Base-by-base conservation (phyloP, 2,888 invertebrate species). In the Epinotia nisella region DNA sequence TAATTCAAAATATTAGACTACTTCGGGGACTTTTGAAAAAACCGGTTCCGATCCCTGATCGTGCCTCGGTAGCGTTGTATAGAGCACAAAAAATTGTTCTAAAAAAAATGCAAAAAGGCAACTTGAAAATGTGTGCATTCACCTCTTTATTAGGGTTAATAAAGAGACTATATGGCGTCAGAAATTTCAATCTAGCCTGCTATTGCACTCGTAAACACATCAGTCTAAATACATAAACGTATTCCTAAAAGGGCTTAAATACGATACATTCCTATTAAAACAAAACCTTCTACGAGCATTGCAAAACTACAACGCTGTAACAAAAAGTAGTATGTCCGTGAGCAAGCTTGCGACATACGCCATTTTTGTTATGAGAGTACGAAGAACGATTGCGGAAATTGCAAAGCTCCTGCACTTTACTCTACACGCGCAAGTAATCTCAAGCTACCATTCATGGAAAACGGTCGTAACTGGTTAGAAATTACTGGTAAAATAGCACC, bases 301-400 rank as follows among this genome's bases (percentile, higher is more conserved):
- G 1, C 49, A 13, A 41, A 41, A 41, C n/a, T 49, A 49, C 49
- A n/a, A n/a, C 15, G 49, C n/a, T 49, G n/a, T 3, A 13, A 5
- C n/a, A n/a, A 49, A 49, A n/a, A 49, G 49, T 7, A n/a, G 5
- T 13, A 49, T 49, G 7, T 49, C n/a, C n/a, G 1, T 49, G 13
- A n/a, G 4, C 7, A 35, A 1, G 49, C 5, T 49, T 49, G 15
- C 7, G 5, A n/a, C 49, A 49, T 49, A n/a, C n/a, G 49, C 49
- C 49, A 49, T 49, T 49, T 49, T 49, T 4, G 1, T n/a, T 49
- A n/a, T n/a, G 49, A n/a, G n/a, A 7, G n/a, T 17, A 11, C 3
- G 19, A 19, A 9, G 3, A 55, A 24, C 24, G 1, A 45, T 4
- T 13, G 55, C 70, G 70, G 70, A 70, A 70, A 70, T 70, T 70